Base-by-base conservation (phyloP, 2,113 vertebrate genomes). In the Psilopsiagon aymara region DNA sequence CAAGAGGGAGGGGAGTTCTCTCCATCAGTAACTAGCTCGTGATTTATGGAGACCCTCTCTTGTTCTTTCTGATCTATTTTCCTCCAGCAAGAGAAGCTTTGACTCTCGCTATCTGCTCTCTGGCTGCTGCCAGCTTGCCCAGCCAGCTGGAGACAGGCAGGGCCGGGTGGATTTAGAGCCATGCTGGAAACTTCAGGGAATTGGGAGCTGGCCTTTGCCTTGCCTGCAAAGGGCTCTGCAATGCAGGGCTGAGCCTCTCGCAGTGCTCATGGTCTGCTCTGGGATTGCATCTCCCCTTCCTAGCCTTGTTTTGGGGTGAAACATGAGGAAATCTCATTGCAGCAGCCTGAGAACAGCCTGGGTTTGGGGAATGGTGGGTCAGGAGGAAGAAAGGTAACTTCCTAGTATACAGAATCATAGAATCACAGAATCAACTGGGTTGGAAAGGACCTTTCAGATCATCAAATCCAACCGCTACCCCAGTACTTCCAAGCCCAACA, bases 1-100 rank as follows among this genome's bases (percentile, higher is more conserved):
- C 69, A 55, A 66, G 94, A 91, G 88, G 81, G 91, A 92, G 94
- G 91, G 68, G 88, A 89, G 52, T 29, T 68, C 74, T 62, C 67
- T 29, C 75, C 63, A 2, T 51, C 67, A 43, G 49, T 82, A 95
- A 90, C 70, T 21, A 64, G 7, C 90, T 88, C 35, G 0, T 37
- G 87, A 95, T 96, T 95, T 94, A 95, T 75, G 67, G 82, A 69
- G 3, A 82, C 57, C 1, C 6, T 18, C 51, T 92, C 79, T 73
- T 24, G 16, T 0, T 23, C 3, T 7, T 17, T 31, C 53, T 47
- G 31, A 4, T 59, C 44, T n/a, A 35, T n/a, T 6, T 6, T 0
- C 2, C 55, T 49, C 1, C 0, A 59, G 60, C 3, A 77, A 77
- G 55, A 81, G 69, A 75, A 33, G 44, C 47, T 90, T 23, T 64